Evolutionary conservation across 2,888 invertebrate species (phyloP), one percentile per base, ranked within the genome.

Genomic region (Slavum lentiscoides): DNA sequence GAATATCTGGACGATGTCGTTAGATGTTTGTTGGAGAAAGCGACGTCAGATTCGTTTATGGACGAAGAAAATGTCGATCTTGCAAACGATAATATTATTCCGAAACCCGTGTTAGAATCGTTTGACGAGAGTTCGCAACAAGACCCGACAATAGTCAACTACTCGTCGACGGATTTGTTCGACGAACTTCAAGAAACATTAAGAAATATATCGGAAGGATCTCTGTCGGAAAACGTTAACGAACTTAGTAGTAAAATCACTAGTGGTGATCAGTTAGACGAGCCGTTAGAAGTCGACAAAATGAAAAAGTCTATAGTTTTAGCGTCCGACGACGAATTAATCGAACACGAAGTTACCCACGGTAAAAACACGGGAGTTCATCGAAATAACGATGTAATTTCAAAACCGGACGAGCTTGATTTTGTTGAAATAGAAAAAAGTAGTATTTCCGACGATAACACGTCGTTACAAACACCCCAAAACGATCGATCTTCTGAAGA

Each of bases 1-100:
- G 82, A 84, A 64, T 76, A 84, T 76, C 82, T 82, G 64, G 84
- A 84, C 43, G 73, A 82, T 76, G 82, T 74, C 82, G 30, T 74
- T 82, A 59, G 66, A 62, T 6, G 19, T 59, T 30, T 30, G 30
- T 30, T 30, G 30, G 30, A 30, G 30, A 30, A 30, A 30, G 30
- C 30, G 1, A 30, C 30, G 30, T 2, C 30, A 30, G 30, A 30
- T 30, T 30, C 30, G 55, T 7, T 8, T 11, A 58, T 13, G n/a
- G n/a, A 1, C 23, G 19, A 43, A n/a, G 17, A 23, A 15, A 19
- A 30, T 59, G 59, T 49, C 1, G 43, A n/a, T 30, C n/a, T 23
- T 15, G 19, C 83, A 19, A 39, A 53, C 43, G 62, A 66, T 21
- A 49, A 61, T 8, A 67, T 30, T 21, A 62, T 70, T 8, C 69